Evolutionary conservation across 2,113 vertebrate genomes (phyloP).

Genomic region (Silurus meridionalis): DNA sequence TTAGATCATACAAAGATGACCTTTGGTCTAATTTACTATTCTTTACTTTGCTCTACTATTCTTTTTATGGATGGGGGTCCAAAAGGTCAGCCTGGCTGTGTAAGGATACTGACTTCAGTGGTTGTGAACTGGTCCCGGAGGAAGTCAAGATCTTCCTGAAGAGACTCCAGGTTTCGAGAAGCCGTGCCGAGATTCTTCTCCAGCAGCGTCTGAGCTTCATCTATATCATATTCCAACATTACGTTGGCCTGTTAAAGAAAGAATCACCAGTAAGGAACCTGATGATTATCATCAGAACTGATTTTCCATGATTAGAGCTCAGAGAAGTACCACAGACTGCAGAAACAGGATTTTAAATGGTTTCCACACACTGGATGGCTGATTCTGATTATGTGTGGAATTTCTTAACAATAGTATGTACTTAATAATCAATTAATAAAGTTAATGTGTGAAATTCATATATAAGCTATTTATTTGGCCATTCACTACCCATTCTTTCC

Average conservation of each 20-base stretch:
- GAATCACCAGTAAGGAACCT: not conserved
- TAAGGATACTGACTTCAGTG: constrained; percentile 99
- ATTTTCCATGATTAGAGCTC: not conserved
- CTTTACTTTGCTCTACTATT: not conserved
- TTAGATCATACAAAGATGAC: not conserved
- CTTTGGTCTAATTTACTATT: not conserved
- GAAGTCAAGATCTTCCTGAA: constrained; percentile 95
- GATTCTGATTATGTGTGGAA: not conserved
- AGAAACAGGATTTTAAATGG: not conserved
- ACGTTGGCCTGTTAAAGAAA: constrained; percentile 85
- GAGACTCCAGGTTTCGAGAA: constrained; percentile 89
- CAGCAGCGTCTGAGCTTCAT: constrained; percentile 90
- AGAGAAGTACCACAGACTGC: not conserved
- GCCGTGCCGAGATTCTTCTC: constrained; percentile 94
- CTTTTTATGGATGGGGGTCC: not conserved
- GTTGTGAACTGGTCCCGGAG: constrained; percentile 98
- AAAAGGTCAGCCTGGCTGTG: not conserved
- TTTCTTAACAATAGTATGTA: not conserved
- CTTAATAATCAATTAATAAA: not conserved
- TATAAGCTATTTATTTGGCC: not conserved
- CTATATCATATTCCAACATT: constrained; percentile 98
- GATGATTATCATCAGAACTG: not conserved
- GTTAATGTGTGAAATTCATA: not conserved
- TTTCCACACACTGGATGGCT: not conserved
- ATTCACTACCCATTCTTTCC: not conserved